phyloP scores from a whole-genome alignment of 2,113 vertebrate species.

The Hystrix cristata region DNA sequence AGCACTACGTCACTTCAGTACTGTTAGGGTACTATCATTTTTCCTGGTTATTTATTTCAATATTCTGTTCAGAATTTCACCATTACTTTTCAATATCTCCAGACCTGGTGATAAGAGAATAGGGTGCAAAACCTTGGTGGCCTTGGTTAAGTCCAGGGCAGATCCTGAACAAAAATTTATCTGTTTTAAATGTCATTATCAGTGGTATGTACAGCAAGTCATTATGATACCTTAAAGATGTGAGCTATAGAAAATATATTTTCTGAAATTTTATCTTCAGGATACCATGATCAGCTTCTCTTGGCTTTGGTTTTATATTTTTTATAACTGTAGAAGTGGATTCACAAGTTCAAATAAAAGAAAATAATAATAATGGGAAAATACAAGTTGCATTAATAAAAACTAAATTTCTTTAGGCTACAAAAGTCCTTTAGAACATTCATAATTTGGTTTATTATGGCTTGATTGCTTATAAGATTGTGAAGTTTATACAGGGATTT shows the following conservation, averaged over 20 bases:
- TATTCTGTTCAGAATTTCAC: neutral
- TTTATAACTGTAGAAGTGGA: conserved; percentile 32
- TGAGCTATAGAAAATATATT: neutral
- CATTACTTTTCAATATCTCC: conserved; percentile 54
- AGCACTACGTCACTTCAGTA: conserved; percentile 36
- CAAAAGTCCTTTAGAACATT: neutral
- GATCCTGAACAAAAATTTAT: neutral
- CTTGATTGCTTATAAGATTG: conserved; percentile 20
- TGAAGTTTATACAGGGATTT: neutral
- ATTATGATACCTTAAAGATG: neutral
- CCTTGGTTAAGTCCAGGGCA: neutral
- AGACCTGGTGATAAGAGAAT: conserved; percentile 1
- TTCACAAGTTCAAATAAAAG: conserved; percentile 46
- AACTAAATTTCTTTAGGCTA: neutral
- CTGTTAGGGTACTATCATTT: conserved; percentile 27
- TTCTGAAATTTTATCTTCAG: conserved; percentile 55
- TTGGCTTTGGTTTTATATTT: conserved; percentile 36
- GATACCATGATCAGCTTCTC: neutral
- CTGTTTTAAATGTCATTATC: conserved; percentile 27
- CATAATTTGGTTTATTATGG: conserved; percentile 32
- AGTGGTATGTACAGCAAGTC: neutral
- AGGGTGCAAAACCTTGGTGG: neutral
- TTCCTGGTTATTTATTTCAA: conserved; percentile 53
- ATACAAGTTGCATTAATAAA: conserved; percentile 41
- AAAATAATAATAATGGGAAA: conserved; percentile 32